phyloP scores from a whole-genome alignment of 2,113 vertebrate genomes.

The Ammodytes dubius region DNA sequence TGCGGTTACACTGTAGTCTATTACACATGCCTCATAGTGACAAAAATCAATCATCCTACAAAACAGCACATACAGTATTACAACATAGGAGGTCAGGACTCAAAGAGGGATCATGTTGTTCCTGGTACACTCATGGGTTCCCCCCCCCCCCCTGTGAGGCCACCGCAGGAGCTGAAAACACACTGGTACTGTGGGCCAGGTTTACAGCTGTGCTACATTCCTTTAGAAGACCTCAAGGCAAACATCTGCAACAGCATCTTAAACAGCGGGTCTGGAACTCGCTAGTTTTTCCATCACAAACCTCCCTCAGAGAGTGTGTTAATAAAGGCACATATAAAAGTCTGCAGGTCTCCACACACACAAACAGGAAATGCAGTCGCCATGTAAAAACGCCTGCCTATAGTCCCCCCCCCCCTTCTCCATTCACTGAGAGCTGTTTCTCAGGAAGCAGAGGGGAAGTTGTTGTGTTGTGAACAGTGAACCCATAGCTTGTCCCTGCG shows the following conservation, averaged over 20 bases:
- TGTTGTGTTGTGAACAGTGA: background rate
- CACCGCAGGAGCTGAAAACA: background rate
- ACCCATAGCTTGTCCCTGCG: background rate
- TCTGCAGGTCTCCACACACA: background rate
- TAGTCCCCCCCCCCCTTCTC: too few species aligned
- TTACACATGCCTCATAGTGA: background rate
- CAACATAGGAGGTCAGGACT: background rate
- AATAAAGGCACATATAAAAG: background rate
- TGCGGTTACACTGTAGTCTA: background rate
- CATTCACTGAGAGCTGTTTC: background rate
- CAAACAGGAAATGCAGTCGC: slow-evolving; percentile 47
- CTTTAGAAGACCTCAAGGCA: slow-evolving; percentile 33
- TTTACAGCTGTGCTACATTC: slow-evolving; percentile 55
- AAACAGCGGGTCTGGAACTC: slow-evolving; percentile 11
- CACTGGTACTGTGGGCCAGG: background rate
- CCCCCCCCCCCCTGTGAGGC: background rate
- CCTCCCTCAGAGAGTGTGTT: background rate
- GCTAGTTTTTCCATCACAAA: slow-evolving; percentile 21
- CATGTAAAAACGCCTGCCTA: background rate
- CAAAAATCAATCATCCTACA: background rate
- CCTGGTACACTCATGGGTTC: background rate
- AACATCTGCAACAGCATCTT: background rate
- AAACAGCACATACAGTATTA: background rate
- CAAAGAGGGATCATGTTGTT: background rate
- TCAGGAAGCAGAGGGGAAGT: background rate